Evolutionary conservation across 2,113 vertebrate genomes (phyloP).

Genomic region (Pseudonaja textilis): DNA sequence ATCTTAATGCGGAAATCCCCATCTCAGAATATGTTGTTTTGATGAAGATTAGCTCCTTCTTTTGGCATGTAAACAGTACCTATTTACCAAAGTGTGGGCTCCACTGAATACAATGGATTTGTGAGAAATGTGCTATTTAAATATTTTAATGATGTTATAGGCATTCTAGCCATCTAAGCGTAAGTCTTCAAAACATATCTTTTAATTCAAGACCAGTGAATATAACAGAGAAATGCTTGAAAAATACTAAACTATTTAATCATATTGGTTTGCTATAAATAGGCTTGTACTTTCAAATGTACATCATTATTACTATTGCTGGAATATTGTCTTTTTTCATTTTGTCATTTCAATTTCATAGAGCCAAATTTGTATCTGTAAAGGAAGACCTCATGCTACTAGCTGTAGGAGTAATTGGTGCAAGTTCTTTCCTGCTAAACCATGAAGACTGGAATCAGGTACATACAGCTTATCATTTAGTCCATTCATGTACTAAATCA

Average conservation of each 20-base stretch:
- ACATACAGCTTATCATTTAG: not conserved
- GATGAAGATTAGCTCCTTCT: too few species aligned
- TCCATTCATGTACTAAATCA: rapidly evolving
- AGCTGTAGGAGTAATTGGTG: conserved; percentile 83
- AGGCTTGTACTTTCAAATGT: not conserved
- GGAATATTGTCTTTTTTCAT: not conserved
- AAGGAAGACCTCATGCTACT: conserved; percentile 93
- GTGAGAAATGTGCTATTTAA: not conserved
- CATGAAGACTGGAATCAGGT: conserved; percentile 81
- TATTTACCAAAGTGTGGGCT: not conserved
- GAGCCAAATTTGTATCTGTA: conserved; percentile 84
- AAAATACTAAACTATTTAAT: not conserved
- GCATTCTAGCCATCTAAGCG: not conserved
- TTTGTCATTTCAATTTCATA: conserved; percentile 60
- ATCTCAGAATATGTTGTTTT: not conserved
- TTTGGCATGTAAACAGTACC: not conserved
- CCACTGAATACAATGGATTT: not conserved
- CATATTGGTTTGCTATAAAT: not conserved
- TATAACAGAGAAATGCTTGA: not conserved
- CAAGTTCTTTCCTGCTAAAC: conserved; percentile 80
- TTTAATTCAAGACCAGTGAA: not conserved
- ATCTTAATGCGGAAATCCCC: too few species aligned
- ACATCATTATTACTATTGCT: not conserved
- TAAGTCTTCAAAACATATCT: not conserved
- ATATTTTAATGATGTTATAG: not conserved